Conservation (phyloP, 1,140 invertebrate species). For the Pseudomyrmex dendroicus region DNA sequence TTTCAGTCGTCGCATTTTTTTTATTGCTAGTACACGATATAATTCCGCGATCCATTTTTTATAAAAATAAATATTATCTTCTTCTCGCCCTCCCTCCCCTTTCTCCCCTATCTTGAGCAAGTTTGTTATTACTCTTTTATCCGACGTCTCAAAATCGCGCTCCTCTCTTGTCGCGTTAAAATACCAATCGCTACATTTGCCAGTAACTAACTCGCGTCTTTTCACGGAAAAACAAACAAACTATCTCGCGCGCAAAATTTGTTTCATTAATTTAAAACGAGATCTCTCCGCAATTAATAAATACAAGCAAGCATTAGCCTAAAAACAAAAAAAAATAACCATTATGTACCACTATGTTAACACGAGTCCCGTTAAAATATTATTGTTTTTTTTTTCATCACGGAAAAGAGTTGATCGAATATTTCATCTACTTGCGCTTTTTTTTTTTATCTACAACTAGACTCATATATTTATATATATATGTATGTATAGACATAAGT, state of each 20-base stretch:
- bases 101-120: constrained; percentile 66
- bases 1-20: neutral
- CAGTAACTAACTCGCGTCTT: constrained; percentile 39
- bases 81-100: constrained; percentile 21
- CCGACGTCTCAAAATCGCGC: constrained; percentile 43
- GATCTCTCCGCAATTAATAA: neutral
- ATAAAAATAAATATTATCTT: constrained; percentile 77
- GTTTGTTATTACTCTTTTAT: constrained; percentile 46
- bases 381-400: neutral
- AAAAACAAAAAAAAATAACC: neutral
- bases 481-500: constrained; percentile 49
- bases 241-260: neutral
- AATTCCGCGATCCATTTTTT: constrained; percentile 58
- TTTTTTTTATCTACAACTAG: constrained; percentile 54
- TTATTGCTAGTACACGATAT: constrained; percentile 70
- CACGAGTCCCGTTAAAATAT: neutral
- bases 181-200: constrained; percentile 42
- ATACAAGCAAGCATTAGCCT: constrained; percentile 30
- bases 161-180: constrained; percentile 55
- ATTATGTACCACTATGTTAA: neutral
- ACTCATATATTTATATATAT: neutral
- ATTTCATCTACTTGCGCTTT: neutral
- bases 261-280: constrained; percentile 30
- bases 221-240: constrained; percentile 47
- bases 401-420: constrained; percentile 15